Evolutionary conservation across 1,140 invertebrate species (phyloP), one percentile per base, ranked within the genome.

Genomic region (Calycopis cecrops): DNA sequence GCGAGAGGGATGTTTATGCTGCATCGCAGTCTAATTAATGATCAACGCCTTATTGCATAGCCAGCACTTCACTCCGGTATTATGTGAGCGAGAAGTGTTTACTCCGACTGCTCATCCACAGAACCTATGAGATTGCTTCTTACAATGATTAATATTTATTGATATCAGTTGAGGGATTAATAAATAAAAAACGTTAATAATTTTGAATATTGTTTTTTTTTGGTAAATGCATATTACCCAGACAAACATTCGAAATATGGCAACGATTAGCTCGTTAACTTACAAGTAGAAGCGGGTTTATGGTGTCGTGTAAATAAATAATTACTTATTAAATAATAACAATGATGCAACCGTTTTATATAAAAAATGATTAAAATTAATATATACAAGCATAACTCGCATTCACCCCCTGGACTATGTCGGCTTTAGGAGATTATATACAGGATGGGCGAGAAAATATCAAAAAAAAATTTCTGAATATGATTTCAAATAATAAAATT

Each of bases 161-260:
- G 6, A 17, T 48, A 40, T 42, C 16, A 59, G 48, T 40, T 14
- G 4, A 34, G 3, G 28, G 17, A 53, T 11, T 48, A 49, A 59
- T 48, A 53, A 52, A 59, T 35, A 59, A 59, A 58, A 53, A 59
- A 51, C 40, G 18, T 57, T 33, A 28, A 71, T 69, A 62, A 59
- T 57, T 62, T 73, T 73, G 69, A 74, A 71, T 55, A 69, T 66
- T 70, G 69, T 77, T 67, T 63, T 71, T 82, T 81, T 82, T 79
- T 84, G 78, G 78, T 84, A 84, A 81, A 84, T 84, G 80, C 80
- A 67, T 60, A 65, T 76, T 79, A 83, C 74, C 78, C 73, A 80
- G 65, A 75, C 67, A 76, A 72, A 76, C 72, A 74, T 78, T 69
- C 78, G 65, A 76, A 78, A 71, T 69, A 62, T 71, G 65, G 64